These are phyloP conservation scores for Pseudococcus viburni DNA, from an alignment of 2,888 invertebrate species.

Conservation along the genomic window DNA sequence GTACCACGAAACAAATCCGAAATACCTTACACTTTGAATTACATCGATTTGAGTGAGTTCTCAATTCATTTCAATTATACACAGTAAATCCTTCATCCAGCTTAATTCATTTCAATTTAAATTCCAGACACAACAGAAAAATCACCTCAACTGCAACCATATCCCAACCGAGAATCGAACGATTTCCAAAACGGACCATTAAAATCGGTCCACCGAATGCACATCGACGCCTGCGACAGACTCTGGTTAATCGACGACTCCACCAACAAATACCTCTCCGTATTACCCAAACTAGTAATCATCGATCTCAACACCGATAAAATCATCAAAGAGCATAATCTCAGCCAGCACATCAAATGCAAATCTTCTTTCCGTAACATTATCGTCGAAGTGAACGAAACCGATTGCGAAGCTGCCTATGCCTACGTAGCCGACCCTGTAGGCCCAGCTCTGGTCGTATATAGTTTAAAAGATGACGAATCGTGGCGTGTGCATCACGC, in stretches of 20 bases:
- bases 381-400: slow-evolving; percentile 80
- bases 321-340: slow-evolving; percentile 74
- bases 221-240: slow-evolving; percentile 82
- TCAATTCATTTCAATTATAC: neutral
- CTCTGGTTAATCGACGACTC: slow-evolving; percentile 79
- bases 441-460: slow-evolving; percentile 83
- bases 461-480: slow-evolving; percentile 80
- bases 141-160: slow-evolving; percentile 82
- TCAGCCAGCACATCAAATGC: slow-evolving; percentile 78
- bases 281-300: slow-evolving; percentile 78
- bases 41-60: slow-evolving; percentile 71
- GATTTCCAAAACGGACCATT: slow-evolving; percentile 61
- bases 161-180: slow-evolving; percentile 81
- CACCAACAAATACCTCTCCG: slow-evolving; percentile 76
- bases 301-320: slow-evolving; percentile 84
- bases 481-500: slow-evolving; percentile 87
- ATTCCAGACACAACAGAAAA: slow-evolving; percentile 68
- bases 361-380: slow-evolving; percentile 87
- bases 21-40: slow-evolving; percentile 80
- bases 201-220: slow-evolving; percentile 82
- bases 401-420: slow-evolving; percentile 81
- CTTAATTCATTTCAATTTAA: neutral
- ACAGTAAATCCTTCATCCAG: neutral
- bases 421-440: slow-evolving; percentile 83
- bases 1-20: slow-evolving; percentile 82